Percentiles rank a stretch among this genome's conserved stretches.
Evolutionary conservation across 2,888 invertebrate species (phyloP).

Genomic region (Hydrotaea diabolus): DNA sequence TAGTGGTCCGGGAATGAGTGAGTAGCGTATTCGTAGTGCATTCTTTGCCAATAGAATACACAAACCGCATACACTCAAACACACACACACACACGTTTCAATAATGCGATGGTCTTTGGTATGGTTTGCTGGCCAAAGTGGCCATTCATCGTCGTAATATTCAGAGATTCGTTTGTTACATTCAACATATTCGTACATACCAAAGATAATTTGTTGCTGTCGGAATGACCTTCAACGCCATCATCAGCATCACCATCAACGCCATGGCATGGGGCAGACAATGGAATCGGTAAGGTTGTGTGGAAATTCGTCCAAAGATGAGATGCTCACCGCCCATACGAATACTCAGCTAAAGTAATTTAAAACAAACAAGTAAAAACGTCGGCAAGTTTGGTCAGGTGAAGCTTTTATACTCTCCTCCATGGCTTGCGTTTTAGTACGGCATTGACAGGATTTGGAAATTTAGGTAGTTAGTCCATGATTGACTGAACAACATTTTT

Average conservation of each 20-base stretch:
- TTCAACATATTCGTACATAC: not conserved
- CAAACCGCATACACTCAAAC: too few species aligned
- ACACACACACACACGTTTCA: not conserved
- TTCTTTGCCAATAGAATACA: constrained; percentile 4
- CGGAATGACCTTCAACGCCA: not conserved
- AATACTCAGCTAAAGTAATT: too few species aligned
- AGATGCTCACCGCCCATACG: too few species aligned
- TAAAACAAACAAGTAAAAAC: too few species aligned
- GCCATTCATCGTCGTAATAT: not conserved
- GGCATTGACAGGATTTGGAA: too few species aligned
- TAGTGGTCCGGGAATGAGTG: too few species aligned
- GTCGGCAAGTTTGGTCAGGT: too few species aligned
- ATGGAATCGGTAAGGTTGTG: not conserved
- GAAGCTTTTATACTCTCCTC: too few species aligned
- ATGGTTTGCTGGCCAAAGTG: not conserved
- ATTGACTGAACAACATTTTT: too few species aligned
- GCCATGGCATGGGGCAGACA: not conserved
- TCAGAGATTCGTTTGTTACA: not conserved
- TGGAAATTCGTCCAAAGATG: not conserved
- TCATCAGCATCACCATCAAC: not conserved
- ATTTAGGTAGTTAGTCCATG: too few species aligned
- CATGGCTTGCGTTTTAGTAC: too few species aligned
- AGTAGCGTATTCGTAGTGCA: not conserved
- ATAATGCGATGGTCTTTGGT: not conserved
- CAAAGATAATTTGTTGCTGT: not conserved